Percentiles rank a stretch among this genome's conserved stretches.
Evolutionary conservation across 2,888 invertebrate species (phyloP).

Genomic region (Incurvaria masculella): DNA sequence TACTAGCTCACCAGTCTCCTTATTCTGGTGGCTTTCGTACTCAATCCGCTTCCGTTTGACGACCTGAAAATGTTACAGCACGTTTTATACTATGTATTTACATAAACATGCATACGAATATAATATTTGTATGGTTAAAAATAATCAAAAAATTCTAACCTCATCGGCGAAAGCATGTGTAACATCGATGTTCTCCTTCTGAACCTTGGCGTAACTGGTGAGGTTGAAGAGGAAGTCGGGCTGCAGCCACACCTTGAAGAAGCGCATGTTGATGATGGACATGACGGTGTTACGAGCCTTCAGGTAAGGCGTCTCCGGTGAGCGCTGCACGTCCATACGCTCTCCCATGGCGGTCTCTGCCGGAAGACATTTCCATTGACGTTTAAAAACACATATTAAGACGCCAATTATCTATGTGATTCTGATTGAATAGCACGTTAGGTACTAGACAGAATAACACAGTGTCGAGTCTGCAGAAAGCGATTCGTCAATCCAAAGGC

Average conservation of each 20-base stretch:
- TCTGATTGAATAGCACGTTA: too few species aligned
- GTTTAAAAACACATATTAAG: too few species aligned
- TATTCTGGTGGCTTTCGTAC: constrained; percentile 4
- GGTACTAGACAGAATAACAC: too few species aligned
- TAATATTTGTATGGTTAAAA: not conserved
- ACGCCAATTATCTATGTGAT: too few species aligned
- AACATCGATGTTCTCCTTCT: constrained; percentile 49
- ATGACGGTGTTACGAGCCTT: constrained; percentile 45
- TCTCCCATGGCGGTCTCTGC: constrained; percentile 70
- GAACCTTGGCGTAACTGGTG: constrained; percentile 48
- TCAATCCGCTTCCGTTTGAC: constrained; percentile 3
- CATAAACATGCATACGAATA: too few species aligned
- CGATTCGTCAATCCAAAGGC: too few species aligned
- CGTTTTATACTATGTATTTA: too few species aligned
- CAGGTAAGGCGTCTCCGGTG: constrained; percentile 50
- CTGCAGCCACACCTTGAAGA: constrained; percentile 59
- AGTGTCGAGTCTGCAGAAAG: too few species aligned
- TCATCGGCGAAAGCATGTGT: constrained; percentile 60
- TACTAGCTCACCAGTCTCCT: not conserved
- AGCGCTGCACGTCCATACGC: constrained; percentile 51
- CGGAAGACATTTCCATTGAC: too few species aligned
- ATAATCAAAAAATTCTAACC: too few species aligned
- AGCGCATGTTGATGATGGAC: constrained; percentile 38
- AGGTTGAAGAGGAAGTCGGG: constrained; percentile 57
- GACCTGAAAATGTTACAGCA: too few species aligned